Conservation (phyloP, 2,888 invertebrate species). For the Drosophila maculinotata region DNA sequence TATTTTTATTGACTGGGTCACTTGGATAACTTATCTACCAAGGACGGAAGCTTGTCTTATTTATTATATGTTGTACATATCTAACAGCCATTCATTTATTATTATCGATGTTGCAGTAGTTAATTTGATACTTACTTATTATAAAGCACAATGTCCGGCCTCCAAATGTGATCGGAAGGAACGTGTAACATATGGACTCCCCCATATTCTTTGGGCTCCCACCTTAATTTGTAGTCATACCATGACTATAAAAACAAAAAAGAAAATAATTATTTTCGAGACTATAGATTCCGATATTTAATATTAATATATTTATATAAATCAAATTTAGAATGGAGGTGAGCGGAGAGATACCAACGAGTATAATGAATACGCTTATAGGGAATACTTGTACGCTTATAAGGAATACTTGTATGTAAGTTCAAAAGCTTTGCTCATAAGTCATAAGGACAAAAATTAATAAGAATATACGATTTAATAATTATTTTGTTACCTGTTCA, state of each 20-base stretch:
- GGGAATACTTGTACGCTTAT: too few relatives aligned
- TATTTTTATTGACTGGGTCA: neutral
- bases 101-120: neutral
- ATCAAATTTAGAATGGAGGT: too few relatives aligned
- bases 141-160: slow-evolving; percentile 93
- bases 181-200: slow-evolving; percentile 94
- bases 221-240: slow-evolving; percentile 94
- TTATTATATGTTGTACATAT: neutral
- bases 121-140: slow-evolving; percentile 88
- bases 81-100: slow-evolving; percentile 3
- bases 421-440: too few relatives aligned
- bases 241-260: slow-evolving; percentile 88
- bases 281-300: neutral
- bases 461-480: neutral
- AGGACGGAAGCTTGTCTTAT: neutral
- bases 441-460: too few relatives aligned
- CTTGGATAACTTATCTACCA: neutral
- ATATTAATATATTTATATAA: too few relatives aligned
- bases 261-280: slow-evolving; percentile 1
- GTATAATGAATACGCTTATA: too few relatives aligned
- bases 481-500: slow-evolving; percentile 88
- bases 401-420: too few relatives aligned
- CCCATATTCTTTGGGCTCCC: slow-evolving; percentile 94
- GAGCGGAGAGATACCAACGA: too few relatives aligned
- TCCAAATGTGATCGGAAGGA: slow-evolving; percentile 93